Conservation (phyloP, 2,797 vertebrate species). For the Megaceryle alcyon region DNA sequence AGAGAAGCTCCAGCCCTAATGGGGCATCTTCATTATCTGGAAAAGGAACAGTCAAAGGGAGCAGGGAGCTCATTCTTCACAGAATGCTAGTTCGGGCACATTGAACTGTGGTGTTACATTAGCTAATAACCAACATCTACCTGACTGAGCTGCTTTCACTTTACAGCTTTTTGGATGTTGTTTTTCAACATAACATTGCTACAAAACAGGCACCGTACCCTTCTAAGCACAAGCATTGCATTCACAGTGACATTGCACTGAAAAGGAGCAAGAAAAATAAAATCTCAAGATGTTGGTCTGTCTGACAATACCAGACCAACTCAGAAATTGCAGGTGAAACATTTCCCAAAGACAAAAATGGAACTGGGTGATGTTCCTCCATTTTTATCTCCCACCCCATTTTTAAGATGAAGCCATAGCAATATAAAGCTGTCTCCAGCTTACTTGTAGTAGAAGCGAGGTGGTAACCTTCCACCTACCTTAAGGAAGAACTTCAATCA, state of each 20-base stretch:
- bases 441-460: neutral
- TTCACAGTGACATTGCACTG: neutral
- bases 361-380: neutral
- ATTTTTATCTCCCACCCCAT: neutral
- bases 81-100: neutral
- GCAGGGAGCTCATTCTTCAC: slow-evolving; percentile 72
- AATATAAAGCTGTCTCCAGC: neutral
- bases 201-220: neutral
- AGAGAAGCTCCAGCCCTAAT: neutral
- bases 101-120: neutral
- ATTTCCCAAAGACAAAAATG: neutral
- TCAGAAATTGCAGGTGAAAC: neutral
- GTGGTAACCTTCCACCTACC: neutral
- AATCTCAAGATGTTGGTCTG: neutral
- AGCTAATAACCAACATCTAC: neutral
- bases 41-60: slow-evolving; percentile 2
- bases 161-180: slow-evolving; percentile 14
- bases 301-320: neutral
- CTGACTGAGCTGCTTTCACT: slow-evolving; percentile 24
- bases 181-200: neutral
- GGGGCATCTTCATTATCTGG: neutral
- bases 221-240: neutral
- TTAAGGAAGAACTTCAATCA: neutral
- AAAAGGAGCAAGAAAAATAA: neutral
- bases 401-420: neutral